Evolutionary conservation across 2,888 invertebrate genomes (phyloP).

Genomic region (Andrena marginata): DNA sequence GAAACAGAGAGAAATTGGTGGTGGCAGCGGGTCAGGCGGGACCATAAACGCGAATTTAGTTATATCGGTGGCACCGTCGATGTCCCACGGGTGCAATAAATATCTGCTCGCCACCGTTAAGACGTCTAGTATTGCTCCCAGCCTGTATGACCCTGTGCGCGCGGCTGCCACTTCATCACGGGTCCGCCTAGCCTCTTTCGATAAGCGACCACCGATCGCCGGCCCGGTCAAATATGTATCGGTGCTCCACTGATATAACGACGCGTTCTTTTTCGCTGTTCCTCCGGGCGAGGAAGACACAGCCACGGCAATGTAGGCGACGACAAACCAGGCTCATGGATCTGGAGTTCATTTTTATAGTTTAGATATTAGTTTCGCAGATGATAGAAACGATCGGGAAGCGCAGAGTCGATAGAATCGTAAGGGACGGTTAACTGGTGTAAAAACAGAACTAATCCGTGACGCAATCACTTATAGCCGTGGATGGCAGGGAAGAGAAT

Average conservation of each 20-base stretch:
- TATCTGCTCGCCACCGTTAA: slow-evolving; percentile 75
- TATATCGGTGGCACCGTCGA: slow-evolving; percentile 74
- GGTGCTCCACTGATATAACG: slow-evolving; percentile 56
- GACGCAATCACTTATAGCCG: slow-evolving; percentile 14
- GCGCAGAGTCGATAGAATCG: neutral
- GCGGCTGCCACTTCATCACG: slow-evolving; percentile 68
- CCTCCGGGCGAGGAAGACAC: neutral
- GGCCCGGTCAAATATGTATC: slow-evolving; percentile 79
- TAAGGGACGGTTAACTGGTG: slow-evolving; percentile 19
- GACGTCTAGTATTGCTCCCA: slow-evolving; percentile 73
- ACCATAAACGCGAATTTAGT: slow-evolving; percentile 80
- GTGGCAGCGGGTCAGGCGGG: slow-evolving; percentile 41
- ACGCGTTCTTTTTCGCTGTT: slow-evolving; percentile 19
- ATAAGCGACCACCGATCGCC: slow-evolving; percentile 48
- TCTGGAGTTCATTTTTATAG: slow-evolving; percentile 2
- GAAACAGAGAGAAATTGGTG: slow-evolving; percentile 53
- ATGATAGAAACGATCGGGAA: neutral
- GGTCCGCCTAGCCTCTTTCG: slow-evolving; percentile 34
- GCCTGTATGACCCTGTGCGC: slow-evolving; percentile 47
- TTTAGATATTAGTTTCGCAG: neutral
- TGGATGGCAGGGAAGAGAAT: neutral
- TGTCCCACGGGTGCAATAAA: slow-evolving; percentile 80
- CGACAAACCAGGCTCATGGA: slow-evolving; percentile 22
- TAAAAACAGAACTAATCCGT: slow-evolving; percentile 41
- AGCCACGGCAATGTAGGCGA: neutral